Evolutionary conservation across 2,113 vertebrate genomes (phyloP), one percentile per base, ranked within the genome.

Genomic region (Rhineura floridana): DNA sequence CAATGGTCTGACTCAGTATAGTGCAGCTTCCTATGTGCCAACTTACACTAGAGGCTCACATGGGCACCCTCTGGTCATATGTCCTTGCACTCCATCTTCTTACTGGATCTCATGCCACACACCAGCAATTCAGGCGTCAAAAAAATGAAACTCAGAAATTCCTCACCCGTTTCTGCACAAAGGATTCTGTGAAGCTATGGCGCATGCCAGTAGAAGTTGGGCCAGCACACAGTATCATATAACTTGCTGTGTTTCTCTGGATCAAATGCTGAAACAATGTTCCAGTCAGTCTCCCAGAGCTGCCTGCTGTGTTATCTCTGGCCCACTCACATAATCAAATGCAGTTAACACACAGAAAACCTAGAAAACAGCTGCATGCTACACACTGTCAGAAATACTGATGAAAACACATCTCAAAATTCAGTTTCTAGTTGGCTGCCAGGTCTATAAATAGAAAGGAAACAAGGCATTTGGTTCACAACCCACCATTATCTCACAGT

Each of bases 391-490:
- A 2, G 81, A 39, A 90, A 55, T 1, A 0, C 28, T 46, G 63
- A 88, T 55, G 28, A 76, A 30, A 48, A 88, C 42, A 39, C 55
- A 75, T 67, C 76, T 85, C 72, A 67, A 83, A 88, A 88, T 86
- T 76, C 70, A 85, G 78, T 67, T 88, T 67, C 59, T 48, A 36
- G 84, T 46, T 44, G 44, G 69, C 84, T 76, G 87, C 87, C 87
- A 84, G 42, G 30, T 77, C 82, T 88, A 85, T 81, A 85, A 89
- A 89, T 86, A 82, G 88, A 81, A 86, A 89, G 79, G 59, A 89
- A 89, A 89, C 44, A 67, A 82, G 46, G 11, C 78, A 81, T 28
- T 79, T 86, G 84, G 79, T 85, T 86, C 88, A 86, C 59, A 81
- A 65, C 70, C 36, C 70, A 81, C 62, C 36, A 77, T 82, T 89